Evolutionary conservation across 64 coral and sea anemone species (phyloP).

Genomic region (Stichodactyla mertensii): DNA sequence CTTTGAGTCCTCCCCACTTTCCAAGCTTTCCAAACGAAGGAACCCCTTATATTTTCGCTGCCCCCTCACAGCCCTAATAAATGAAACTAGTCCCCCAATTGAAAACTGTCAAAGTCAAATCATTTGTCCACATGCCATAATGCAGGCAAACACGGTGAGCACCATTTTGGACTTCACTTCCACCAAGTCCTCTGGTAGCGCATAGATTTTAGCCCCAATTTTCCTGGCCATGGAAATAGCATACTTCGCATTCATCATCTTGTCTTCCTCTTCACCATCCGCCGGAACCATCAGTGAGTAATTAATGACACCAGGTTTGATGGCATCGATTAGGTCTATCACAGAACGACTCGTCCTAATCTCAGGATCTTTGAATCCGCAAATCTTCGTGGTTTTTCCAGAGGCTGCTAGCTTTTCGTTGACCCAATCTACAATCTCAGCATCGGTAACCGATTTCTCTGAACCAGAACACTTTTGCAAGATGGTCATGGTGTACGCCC

Average conservation of each 20-base stretch:
- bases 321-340: constrained; percentile 84
- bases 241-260: constrained; percentile 88
- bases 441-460: constrained; percentile 76
- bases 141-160: constrained; percentile 81
- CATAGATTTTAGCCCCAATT: constrained; percentile 77
- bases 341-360: constrained; percentile 61
- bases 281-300: constrained; percentile 45
- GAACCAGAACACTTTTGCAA: constrained; percentile 69
- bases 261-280: constrained; percentile 43
- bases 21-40: too few species aligned
- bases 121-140: constrained; percentile 7
- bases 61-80: too few species aligned
- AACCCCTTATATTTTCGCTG: too few species aligned
- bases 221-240: constrained; percentile 95
- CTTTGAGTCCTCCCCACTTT: too few species aligned
- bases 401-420: constrained; percentile 72
- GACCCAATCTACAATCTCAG: constrained; percentile 70
- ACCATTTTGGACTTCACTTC: constrained; percentile 97
- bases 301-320: constrained; percentile 67
- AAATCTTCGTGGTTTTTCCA: constrained; percentile 53
- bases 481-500: constrained; percentile 75
- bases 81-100: too few species aligned
- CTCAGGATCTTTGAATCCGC: constrained; percentile 68
- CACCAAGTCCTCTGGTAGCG: constrained; percentile 88
- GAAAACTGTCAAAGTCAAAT: not conserved